Conservation (phyloP, 2,113 vertebrate species). For the Limanda limanda region DNA sequence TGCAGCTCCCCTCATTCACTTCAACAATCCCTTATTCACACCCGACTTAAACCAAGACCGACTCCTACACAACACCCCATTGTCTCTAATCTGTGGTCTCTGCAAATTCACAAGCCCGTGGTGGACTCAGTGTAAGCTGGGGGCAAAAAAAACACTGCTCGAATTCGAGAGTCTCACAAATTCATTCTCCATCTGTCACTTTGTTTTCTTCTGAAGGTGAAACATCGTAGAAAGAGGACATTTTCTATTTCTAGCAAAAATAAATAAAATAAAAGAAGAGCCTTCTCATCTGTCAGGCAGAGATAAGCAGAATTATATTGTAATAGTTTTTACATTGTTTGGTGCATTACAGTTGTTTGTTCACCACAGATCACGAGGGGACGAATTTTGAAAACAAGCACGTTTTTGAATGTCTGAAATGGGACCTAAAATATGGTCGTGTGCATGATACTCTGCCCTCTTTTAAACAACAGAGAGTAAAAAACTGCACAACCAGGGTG, state of each 20-base stretch:
- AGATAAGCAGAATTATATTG: background rate
- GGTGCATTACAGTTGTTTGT: slow-evolving; percentile 15
- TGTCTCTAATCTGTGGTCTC: slow-evolving; percentile 61
- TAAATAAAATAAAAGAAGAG: background rate
- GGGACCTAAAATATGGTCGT: background rate
- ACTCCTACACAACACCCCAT: slow-evolving; percentile 52
- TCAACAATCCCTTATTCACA: slow-evolving; percentile 69
- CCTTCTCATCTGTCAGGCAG: background rate
- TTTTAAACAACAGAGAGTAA: slow-evolving; percentile 2
- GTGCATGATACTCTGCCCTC: slow-evolving; percentile 9
- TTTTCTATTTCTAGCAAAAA: background rate
- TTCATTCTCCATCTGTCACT: slow-evolving; percentile 14
- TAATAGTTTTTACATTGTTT: background rate
- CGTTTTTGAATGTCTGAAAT: background rate
- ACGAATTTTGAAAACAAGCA: background rate
- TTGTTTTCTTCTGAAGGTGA: slow-evolving; percentile 18
- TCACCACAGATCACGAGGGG: background rate
- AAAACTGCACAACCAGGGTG: slow-evolving; percentile 24
- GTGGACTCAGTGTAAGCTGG: slow-evolving; percentile 22
- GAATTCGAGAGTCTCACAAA: slow-evolving; percentile 17
- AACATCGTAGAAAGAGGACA: background rate
- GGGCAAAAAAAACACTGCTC: slow-evolving; percentile 2
- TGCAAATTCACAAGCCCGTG: slow-evolving; percentile 39
- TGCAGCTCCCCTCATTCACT: slow-evolving; percentile 58
- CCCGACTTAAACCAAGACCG: slow-evolving; percentile 51